These are phyloP conservation scores for Agonopterix arenella DNA, from an alignment of 2,888 invertebrate species.

Conservation along the genomic window DNA sequence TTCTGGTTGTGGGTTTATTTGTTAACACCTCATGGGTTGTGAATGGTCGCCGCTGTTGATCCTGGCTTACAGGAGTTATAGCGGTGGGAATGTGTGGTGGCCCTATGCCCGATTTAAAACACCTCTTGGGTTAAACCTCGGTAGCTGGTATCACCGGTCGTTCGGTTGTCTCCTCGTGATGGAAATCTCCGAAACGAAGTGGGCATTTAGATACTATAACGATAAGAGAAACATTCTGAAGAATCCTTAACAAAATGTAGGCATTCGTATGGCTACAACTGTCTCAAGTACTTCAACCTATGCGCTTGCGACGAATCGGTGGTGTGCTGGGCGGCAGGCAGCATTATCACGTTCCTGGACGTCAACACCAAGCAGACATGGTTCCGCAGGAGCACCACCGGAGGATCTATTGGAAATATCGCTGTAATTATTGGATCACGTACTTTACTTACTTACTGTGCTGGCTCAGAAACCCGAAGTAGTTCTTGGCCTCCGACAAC, in stretches of 20 bases:
- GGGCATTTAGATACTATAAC: too few species aligned
- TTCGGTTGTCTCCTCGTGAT: too few species aligned
- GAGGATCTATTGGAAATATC: conserved; percentile 89
- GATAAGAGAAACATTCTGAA: background rate
- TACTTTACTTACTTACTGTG: too few species aligned
- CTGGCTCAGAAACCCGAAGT: too few species aligned
- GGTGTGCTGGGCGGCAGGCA: conserved; percentile 88
- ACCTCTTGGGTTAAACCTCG: background rate
- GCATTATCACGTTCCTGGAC: conserved; percentile 86
- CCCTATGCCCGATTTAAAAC: too few species aligned
- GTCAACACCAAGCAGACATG: conserved; percentile 79
- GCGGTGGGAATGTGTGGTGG: too few species aligned
- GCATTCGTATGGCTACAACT: conserved; percentile 92
- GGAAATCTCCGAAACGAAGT: too few species aligned
- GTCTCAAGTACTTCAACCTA: conserved; percentile 87
- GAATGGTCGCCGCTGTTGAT: too few species aligned
- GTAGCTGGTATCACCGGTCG: too few species aligned
- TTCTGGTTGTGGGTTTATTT: too few species aligned
- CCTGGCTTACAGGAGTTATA: too few species aligned
- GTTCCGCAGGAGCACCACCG: conserved; percentile 85
- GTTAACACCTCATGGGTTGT: background rate
- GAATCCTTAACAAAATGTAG: conserved; percentile 56
- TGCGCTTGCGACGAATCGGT: conserved; percentile 85
- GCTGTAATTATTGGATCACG: conserved; percentile 64
- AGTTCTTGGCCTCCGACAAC: too few species aligned